Conservation (phyloP, 2,888 invertebrate species). For the Lasius fuliginosus region DNA sequence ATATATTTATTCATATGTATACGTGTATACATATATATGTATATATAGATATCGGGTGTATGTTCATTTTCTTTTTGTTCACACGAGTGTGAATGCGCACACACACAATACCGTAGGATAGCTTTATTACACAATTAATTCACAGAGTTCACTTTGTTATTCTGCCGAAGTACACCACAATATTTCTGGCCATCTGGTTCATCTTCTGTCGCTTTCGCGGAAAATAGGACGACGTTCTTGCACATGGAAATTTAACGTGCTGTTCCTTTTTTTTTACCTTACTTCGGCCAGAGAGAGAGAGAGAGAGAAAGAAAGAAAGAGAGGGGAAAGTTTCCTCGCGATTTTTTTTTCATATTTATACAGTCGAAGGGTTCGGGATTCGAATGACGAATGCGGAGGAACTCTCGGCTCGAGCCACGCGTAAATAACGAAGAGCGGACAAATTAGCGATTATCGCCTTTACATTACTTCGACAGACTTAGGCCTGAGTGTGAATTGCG, state of each 20-base stretch:
- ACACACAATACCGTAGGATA: constrained; percentile 79
- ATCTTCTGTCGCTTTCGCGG: constrained; percentile 43
- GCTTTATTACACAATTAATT: constrained; percentile 77
- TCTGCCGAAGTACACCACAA: constrained; percentile 74
- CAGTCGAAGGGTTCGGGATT: constrained; percentile 21
- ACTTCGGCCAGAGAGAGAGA: neutral
- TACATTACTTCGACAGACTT: constrained; percentile 62
- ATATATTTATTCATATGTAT: constrained; percentile 81
- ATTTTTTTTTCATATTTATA: constrained; percentile 22
- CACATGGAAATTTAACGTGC: constrained; percentile 26
- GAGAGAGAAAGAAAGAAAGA: neutral
- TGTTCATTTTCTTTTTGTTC: constrained; percentile 74
- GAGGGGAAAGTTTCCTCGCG: constrained; percentile 4
- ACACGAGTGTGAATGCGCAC: constrained; percentile 77
- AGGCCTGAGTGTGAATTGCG: constrained; percentile 69
- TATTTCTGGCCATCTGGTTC: constrained; percentile 60
- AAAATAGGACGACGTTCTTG: constrained; percentile 60
- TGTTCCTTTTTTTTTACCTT: constrained; percentile 19
- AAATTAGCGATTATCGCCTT: constrained; percentile 48
- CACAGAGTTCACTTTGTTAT: constrained; percentile 72
- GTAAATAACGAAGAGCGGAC: constrained; percentile 20
- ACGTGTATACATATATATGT: constrained; percentile 82
- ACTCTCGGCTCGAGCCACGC: neutral
- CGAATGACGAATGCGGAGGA: constrained; percentile 1
- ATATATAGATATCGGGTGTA: constrained; percentile 84